Conservation (phyloP, 2,797 vertebrate species). For the Chaetophractus vellerosus region DNA sequence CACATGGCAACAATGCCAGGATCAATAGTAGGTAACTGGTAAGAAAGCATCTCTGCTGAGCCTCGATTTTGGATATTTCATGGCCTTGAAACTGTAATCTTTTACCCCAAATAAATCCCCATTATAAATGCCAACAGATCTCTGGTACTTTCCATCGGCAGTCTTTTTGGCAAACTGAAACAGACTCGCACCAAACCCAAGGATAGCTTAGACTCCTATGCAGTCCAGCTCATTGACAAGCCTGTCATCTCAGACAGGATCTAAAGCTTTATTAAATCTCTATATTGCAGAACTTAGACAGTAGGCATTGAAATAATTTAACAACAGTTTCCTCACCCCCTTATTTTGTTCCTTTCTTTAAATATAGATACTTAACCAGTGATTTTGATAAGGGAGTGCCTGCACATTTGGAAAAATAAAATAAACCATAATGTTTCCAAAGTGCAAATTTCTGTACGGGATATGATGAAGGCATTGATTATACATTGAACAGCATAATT, state of each 20-base stretch:
- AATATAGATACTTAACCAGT: not conserved
- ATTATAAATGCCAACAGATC: no score
- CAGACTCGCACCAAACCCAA: not conserved
- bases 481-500: not conserved
- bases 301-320: not conserved
- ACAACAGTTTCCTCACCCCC: not conserved
- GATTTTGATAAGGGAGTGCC: not conserved
- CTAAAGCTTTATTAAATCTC: not conserved
- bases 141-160: no score
- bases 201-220: not conserved
- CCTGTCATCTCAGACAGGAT: not conserved
- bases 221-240: not conserved
- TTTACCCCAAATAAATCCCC: no score
- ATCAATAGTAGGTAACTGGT: no score
- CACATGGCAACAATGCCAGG: no score
- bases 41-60: no score
- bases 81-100: no score
- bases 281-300: not conserved
- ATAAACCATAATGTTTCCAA: not conserved
- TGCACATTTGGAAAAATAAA: not conserved
- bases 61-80: no score
- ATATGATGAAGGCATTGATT: not conserved
- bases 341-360: not conserved
- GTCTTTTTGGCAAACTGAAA: no score
- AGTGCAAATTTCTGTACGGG: not conserved